Evolutionary conservation across 2,113 vertebrate species (phyloP).

Genomic region (Parotia lawesii): DNA sequence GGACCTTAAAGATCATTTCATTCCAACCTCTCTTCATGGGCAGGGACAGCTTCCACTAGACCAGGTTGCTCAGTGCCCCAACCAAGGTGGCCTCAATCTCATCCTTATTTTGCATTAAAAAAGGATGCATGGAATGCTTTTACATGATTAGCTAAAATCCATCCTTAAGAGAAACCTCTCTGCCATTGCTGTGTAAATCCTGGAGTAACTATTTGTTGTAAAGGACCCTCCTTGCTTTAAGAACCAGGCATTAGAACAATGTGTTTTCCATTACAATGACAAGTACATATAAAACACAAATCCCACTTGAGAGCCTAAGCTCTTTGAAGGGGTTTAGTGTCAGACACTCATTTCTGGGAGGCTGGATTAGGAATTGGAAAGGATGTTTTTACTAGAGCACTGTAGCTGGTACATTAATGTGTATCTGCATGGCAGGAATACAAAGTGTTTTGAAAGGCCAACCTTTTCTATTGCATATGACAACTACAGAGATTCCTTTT

Average conservation of each 20-base stretch:
- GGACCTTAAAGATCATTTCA: not conserved
- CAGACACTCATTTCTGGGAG: conserved; percentile 43
- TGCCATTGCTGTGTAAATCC: conserved; percentile 1
- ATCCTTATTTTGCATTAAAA: not conserved
- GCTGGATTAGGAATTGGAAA: conserved; percentile 41
- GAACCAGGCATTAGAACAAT: conserved; percentile 16
- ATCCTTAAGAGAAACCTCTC: not conserved
- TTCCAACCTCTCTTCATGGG: not conserved
- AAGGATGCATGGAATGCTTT: not conserved
- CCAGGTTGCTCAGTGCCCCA: not conserved
- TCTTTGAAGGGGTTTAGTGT: conserved; percentile 50
- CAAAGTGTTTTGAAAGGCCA: not conserved
- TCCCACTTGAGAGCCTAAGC: conserved; percentile 41
- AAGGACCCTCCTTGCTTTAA: not conserved
- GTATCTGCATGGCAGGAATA: conserved; percentile 11
- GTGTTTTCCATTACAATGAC: conserved; percentile 21
- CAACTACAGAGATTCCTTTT: not conserved
- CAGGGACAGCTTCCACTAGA: not conserved
- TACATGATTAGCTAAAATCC: conserved; percentile 20
- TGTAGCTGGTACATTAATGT: not conserved
- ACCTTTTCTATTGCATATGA: not conserved
- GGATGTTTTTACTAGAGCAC: not conserved
- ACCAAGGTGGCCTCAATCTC: not conserved
- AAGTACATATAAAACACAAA: conserved; percentile 38
- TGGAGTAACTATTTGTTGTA: conserved; percentile 16